Evolutionary conservation across 2,113 vertebrate species (phyloP), one percentile per base, ranked within the genome.

Genomic region (Prochilodus magdalenae): DNA sequence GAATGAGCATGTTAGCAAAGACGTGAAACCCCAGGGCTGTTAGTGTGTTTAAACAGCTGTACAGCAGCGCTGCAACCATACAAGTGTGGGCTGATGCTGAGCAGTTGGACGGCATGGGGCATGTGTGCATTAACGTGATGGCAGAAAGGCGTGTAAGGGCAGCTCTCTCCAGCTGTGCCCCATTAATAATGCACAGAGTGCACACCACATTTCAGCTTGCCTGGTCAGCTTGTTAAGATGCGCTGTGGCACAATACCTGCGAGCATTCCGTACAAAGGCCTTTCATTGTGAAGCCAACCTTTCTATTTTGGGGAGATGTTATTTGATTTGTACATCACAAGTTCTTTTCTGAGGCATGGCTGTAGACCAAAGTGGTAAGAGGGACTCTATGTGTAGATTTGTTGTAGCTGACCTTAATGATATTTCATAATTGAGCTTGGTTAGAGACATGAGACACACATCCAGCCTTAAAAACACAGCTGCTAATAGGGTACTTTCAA

Each of bases 101-200:
- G 49, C 62, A 20, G 24, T 30, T 71, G 40, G 62, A 29, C 5
- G 60, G 22, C 11, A 6, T 1, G 20, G 65, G 53, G 53, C 20
- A 5, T 22, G 53, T 55, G 18, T 73, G 72, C 44, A 70, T 47
- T 27, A 75, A 4, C 8, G 36, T 70, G n/a, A 70, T 22, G 63
- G 80, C 73, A 81, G 83, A 81, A 22, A 59, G 33, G 53, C 79
- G 44, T 72, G 36, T 84, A 83, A 83, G 75, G 74, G 77, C 80
- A 77, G 29, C 22, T 78, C 20, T 88, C 81, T 85, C 79, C 65
- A 77, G 60, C 80, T 65, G 53, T 63, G 65, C 40, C 2, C n/a
- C 29, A 86, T 91, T 81, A 89, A 91, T 91, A 89, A 92, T 90
- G 73, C 59, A 89, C 30, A 22, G 36, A 73, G 73, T 73, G 84